A percentile compares a stretch with the other conserved stretches of the same genome.
Evolutionary conservation across 2,113 vertebrate genomes (phyloP).

Genomic region (Capreolus pygargus): DNA sequence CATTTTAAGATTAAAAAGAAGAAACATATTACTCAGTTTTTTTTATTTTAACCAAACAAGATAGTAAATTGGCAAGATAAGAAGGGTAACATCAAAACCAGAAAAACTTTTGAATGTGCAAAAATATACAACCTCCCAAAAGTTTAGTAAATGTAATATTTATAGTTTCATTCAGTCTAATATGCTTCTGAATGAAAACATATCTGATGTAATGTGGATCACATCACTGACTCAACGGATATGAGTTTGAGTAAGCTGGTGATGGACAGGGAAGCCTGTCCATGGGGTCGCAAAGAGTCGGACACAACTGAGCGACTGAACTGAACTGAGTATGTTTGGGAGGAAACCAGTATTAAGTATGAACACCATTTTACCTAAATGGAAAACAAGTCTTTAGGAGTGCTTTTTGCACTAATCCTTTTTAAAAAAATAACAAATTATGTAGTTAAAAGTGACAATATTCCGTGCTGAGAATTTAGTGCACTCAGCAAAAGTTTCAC

Average conservation of each 20-base stretch:
- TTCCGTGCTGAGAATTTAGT: background rate
- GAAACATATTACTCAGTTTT: background rate
- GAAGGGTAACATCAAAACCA: background rate
- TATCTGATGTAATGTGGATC: background rate
- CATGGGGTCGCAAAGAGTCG: background rate
- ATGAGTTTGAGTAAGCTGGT: background rate
- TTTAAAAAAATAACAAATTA: background rate
- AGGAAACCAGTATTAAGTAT: background rate
- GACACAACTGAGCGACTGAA: background rate
- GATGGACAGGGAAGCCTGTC: background rate
- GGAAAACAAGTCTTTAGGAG: background rate
- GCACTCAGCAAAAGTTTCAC: background rate
- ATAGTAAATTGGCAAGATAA: background rate
- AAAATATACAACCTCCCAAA: background rate
- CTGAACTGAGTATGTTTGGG: background rate
- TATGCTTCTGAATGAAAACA: background rate
- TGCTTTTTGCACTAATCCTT: background rate
- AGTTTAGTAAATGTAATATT: background rate
- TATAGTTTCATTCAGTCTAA: background rate
- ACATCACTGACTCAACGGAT: rapidly evolving
- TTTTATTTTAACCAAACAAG: background rate
- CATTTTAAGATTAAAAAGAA: background rate
- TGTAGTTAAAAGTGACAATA: background rate
- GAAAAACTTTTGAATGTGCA: background rate
- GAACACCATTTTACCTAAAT: background rate